These are phyloP conservation scores for Sphaerophoria taeniata DNA, from an alignment of 2,888 invertebrate genomes.

Conservation along the genomic window DNA sequence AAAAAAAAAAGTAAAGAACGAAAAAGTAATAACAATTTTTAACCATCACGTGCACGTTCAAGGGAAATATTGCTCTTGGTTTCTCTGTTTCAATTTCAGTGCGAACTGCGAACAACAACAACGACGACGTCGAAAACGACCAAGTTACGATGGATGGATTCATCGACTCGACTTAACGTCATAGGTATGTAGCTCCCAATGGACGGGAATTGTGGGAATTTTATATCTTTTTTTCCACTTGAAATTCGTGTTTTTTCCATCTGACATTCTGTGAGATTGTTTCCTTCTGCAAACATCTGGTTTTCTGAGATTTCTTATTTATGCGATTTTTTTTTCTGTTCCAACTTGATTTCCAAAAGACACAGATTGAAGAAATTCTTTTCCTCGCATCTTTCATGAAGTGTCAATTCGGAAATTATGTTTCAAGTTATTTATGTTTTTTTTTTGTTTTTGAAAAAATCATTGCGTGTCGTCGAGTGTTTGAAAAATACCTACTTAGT, in stretches of 20 bases:
- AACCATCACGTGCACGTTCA: constrained; percentile 33
- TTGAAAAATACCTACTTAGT: not conserved
- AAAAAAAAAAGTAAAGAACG: not conserved
- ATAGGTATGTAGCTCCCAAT: not conserved
- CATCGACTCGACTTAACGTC: not conserved
- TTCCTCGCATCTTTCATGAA: constrained; percentile 6
- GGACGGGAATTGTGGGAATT: constrained; percentile 62
- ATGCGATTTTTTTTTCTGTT: not conserved
- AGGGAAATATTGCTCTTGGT: not conserved
- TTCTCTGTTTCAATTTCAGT: not conserved
- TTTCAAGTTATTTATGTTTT: constrained; percentile 16
- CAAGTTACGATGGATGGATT: not conserved
- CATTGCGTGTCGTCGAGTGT: not conserved
- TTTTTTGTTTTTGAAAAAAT: not conserved
- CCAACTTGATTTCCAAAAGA: not conserved
- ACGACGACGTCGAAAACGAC: not conserved
- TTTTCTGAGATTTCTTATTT: constrained; percentile 37
- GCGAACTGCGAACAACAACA: not conserved
- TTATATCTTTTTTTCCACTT: constrained; percentile 48
- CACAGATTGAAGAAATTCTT: constrained; percentile 10
- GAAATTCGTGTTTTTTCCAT: constrained; percentile 42
- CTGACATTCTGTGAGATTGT: constrained; percentile 34
- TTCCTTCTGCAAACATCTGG: constrained; percentile 40
- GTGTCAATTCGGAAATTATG: constrained; percentile 18
- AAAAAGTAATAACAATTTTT: constrained; percentile 50